Evolutionary conservation across 2,888 invertebrate species (phyloP), one percentile per base, ranked within the genome.

Genomic region (Ichneumon xanthorius): DNA sequence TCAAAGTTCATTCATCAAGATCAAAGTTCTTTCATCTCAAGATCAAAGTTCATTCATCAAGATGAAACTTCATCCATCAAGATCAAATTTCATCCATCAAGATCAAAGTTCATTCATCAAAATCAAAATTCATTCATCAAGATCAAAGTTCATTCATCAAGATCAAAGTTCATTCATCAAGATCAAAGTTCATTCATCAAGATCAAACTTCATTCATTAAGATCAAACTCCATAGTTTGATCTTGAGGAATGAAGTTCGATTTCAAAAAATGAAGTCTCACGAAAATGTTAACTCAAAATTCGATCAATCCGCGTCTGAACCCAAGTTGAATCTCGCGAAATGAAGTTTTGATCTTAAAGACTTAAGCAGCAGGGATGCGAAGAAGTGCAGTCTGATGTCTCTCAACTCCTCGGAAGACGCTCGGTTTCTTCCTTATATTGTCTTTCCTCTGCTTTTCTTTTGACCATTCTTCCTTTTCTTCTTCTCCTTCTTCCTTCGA

Each of bases 401-500:
- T 19, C 53, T 33, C 63, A 30, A 67, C 50, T 53, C 40, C 40
- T 53, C 76, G 37, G 65, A 53, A 67, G 40, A 22, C 48, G n/a
- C 16, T 6, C 19, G 9, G 22, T 50, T 7, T 80, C 37, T 72
- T 72, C 16, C 30, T 65, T 33, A 16, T 37, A 19, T 75, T 37
- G 14, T 11, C 50, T 53, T 22, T 53, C 37, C 22, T 67, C 19
- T 50, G 63, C 14, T 75, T 68, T 71, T 33, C 55, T 19, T 71
- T 79, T n/a, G n/a, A 33, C 14, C 4, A 33, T 16, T 53, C 37
- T 55, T 55, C 63, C 30, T 71, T 19, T 55, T 72, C 58, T 45
- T n/a, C 14, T 58, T 76, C 14, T 72, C 67, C 53, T 26, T 65
- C 55, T 14, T 40, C 70, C 19, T 71, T 50, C 45, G 33, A 65